Percentiles rank a stretch among this genome's conserved stretches.
Evolutionary conservation across 2,797 vertebrate species (phyloP).

Genomic region (Cheirogaleus major): DNA sequence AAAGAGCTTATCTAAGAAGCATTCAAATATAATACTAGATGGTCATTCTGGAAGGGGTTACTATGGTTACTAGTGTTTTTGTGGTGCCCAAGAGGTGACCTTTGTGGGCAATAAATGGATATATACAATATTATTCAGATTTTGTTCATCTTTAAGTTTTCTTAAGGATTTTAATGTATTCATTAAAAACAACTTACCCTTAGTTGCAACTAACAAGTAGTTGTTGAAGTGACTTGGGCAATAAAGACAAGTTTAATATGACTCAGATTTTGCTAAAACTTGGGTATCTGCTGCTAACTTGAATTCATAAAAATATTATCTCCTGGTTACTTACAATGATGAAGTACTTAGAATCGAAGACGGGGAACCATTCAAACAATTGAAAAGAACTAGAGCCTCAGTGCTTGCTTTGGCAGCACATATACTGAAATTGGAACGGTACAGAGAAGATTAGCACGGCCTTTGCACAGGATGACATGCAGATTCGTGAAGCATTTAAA

Average conservation of each 20-base stretch:
- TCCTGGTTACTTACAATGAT: background rate
- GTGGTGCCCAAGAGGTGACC: background rate
- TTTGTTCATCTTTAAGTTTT: background rate
- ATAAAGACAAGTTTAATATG: background rate
- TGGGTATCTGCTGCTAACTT: background rate
- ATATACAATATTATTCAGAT: background rate
- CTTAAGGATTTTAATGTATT: slow-evolving; percentile 7
- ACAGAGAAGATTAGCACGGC: no score
- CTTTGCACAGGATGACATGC: no score
- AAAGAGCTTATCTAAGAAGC: background rate
- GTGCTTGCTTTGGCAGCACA: no score
- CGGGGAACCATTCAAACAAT: background rate
- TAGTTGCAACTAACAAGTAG: background rate
- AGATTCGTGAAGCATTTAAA: no score
- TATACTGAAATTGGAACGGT: no score
- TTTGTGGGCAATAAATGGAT: background rate
- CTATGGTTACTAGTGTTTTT: background rate
- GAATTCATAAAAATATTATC: background rate
- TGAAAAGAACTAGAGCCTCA: background rate
- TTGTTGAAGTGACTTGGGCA: background rate
- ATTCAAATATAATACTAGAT: background rate
- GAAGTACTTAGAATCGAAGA: background rate
- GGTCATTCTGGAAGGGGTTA: background rate
- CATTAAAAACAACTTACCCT: background rate
- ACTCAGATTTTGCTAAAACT: background rate